Evolutionary conservation across 2,888 invertebrate genomes (phyloP).

Genomic region (Cephus sareptanus): DNA sequence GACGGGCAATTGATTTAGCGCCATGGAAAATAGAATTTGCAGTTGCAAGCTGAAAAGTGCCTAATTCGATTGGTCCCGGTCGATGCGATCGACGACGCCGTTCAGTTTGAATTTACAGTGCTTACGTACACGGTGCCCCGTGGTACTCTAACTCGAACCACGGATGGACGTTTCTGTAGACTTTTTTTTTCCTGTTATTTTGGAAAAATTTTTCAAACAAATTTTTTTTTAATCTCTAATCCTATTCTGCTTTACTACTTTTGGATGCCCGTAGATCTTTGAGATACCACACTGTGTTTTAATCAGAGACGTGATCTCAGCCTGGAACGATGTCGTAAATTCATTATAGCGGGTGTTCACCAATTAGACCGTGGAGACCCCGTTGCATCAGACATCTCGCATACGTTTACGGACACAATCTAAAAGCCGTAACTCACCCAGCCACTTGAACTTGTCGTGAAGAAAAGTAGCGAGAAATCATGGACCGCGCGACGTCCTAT

Average conservation of each 20-base stretch:
- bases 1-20: constrained; percentile 28
- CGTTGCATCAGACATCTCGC: constrained; percentile 18
- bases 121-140: background rate
- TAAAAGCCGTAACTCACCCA: constrained; percentile 33
- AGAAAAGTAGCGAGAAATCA: background rate
- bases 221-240: background rate
- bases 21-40: constrained; percentile 29
- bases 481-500: background rate
- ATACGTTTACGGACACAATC: constrained; percentile 12
- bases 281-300: background rate
- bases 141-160: background rate
- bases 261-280: background rate
- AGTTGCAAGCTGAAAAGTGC: constrained; percentile 19
- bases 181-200: background rate
- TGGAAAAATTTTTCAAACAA: background rate
- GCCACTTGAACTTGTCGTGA: constrained; percentile 32
- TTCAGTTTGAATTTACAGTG: background rate
- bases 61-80: background rate
- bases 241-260: background rate
- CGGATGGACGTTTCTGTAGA: background rate
- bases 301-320: constrained; percentile 3
- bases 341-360: constrained; percentile 31
- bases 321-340: constrained; percentile 31
- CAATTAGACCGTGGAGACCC: constrained; percentile 23
- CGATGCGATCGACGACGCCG: background rate